A percentile compares a stretch with the other conserved stretches of the same genome.
These are phyloP conservation scores for Himantopus leucocephalus DNA, from an alignment of 2,113 vertebrate genomes.

Conservation along the genomic window DNA sequence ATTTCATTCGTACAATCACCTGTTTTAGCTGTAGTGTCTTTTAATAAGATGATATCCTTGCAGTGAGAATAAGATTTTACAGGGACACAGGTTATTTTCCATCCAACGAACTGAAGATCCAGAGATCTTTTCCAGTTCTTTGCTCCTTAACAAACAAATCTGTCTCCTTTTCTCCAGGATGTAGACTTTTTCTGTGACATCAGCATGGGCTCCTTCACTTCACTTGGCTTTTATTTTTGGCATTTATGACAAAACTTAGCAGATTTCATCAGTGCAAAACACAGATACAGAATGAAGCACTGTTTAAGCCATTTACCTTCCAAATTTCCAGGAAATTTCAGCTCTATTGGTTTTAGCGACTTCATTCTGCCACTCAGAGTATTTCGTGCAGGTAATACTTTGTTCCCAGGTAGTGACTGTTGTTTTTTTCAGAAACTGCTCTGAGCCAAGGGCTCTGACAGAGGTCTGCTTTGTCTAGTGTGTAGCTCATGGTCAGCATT, in stretches of 20 bases:
- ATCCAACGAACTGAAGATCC: not conserved
- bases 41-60: not conserved
- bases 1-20: not conserved
- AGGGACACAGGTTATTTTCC: not conserved
- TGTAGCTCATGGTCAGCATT: not conserved
- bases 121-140: not conserved
- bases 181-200: not conserved
- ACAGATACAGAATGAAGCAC: not conserved
- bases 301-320: not conserved
- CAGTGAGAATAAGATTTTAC: not conserved
- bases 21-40: not conserved
- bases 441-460: not conserved
- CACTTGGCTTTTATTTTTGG: constrained; percentile 10
- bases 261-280: not conserved
- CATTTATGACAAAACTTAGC: not conserved
- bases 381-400: not conserved
- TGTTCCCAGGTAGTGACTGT: not conserved
- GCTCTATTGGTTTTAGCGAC: not conserved
- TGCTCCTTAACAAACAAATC: not conserved
- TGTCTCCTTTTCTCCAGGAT: not conserved
- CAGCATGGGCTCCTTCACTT: not conserved
- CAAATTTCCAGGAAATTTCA: constrained; percentile 23
- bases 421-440: not conserved
- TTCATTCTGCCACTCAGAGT: not conserved
- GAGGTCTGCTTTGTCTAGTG: not conserved